Evolutionary conservation across 2,113 vertebrate genomes (phyloP), one percentile per base, ranked within the genome.

Genomic region (Scalopus aquaticus): DNA sequence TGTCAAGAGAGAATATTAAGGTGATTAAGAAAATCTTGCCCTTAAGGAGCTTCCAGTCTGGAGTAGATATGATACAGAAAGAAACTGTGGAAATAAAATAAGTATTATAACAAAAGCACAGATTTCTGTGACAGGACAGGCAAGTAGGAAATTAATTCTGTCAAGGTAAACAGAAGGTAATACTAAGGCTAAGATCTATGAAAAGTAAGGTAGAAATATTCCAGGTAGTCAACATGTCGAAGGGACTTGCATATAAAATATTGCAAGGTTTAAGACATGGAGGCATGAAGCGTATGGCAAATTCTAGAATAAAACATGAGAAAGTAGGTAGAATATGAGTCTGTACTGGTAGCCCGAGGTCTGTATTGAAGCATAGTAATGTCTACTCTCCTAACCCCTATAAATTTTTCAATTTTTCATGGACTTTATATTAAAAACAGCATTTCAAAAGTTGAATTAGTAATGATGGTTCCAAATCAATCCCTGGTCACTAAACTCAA

Each of bases 391-490:
- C n/a, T 44, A 58, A 15, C 26, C 24, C 24, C 24, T 70, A 65
- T 37, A 4, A 26, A 78, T 49, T 44, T 86, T 79, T 74, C 64
- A 56, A 16, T 42, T 87, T 94, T 76, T 30, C 8, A 30, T 85
- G 24, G 4, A 26, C n/a, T 85, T 77, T n/a, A 78, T 60, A 51
- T 87, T 83, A 82, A 90, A 86, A 88, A 80, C 88, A 80, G 13
- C 1, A 58, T 83, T 87, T 79, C 24, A 83, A 79, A 90, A 4
- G 69, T 44, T 56, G 20, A 92, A 69, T 92, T 90, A 69, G 9
- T 60, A 77, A 85, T 60, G 32, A 78, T 16, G 30, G 28, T 16
- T 89, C 17, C 42, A 89, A 49, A 80, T 65, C 20, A 83, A 51
- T 6, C 6, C 44, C 30, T 54, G 17, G 19, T 76, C 26, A 76